Percentiles rank a stretch among this genome's conserved stretches.
These are phyloP conservation scores for Cylindroiulus punctatus DNA, from an alignment of 2,888 invertebrate genomes.

Conservation along the genomic window DNA sequence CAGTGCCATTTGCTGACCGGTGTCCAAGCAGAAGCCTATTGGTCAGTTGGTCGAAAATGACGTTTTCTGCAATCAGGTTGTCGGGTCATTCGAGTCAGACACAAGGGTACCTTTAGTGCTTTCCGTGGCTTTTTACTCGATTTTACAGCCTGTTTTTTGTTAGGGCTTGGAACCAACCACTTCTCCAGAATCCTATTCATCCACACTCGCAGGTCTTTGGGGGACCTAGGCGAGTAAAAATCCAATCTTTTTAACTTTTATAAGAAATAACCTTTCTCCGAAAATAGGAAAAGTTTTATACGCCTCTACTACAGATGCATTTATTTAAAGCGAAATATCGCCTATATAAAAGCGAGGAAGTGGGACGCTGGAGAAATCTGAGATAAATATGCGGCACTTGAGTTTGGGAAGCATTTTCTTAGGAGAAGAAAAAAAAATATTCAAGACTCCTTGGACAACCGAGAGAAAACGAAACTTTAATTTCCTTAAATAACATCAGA, in stretches of 20 bases:
- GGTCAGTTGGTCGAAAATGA: slow-evolving; percentile 1
- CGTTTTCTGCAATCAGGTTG: slow-evolving; percentile 12
- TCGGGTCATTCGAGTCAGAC: slow-evolving; percentile 24
- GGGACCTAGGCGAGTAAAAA: neutral
- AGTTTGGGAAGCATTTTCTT: neutral
- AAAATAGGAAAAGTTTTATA: slow-evolving; percentile 40
- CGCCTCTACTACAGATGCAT: neutral
- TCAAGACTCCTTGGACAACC: slow-evolving; percentile 19
- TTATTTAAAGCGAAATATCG: slow-evolving; percentile 42
- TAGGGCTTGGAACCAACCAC: neutral
- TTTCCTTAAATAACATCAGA: slow-evolving; percentile 38
- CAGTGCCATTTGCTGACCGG: neutral
- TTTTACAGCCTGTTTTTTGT: slow-evolving; percentile 27
- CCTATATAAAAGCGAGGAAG: slow-evolving; percentile 37
- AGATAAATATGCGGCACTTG: slow-evolving; percentile 22
- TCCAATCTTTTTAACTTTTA: slow-evolving; percentile 30
- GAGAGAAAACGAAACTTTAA: neutral
- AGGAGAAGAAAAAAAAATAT: neutral
- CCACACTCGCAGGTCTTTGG: neutral
- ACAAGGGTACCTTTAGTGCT: too few species aligned
- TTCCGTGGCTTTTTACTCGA: neutral
- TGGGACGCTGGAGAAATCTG: slow-evolving; percentile 43
- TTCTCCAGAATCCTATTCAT: neutral
- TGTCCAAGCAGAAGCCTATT: neutral
- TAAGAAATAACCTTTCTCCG: neutral